Evolutionary conservation across 2,113 vertebrate genomes (phyloP), one percentile per base, ranked within the genome.

Genomic region (Ginglymostoma cirratum): DNA sequence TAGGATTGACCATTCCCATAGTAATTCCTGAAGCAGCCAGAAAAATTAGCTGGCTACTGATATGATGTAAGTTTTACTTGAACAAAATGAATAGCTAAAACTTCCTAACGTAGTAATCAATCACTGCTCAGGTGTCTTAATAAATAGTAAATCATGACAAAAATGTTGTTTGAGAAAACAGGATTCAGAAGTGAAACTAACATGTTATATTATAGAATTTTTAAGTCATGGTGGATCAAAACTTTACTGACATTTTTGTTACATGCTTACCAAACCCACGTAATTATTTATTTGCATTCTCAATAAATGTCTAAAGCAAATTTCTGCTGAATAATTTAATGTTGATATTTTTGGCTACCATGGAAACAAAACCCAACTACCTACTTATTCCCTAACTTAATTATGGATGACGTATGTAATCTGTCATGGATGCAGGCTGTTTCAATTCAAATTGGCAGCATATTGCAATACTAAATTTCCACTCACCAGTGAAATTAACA

Each of bases 311-410:
- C 34, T n/a, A 15, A 76, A 95, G 45, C 5, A 72, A 95, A 95
- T 72, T 76, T 72, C 23, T 24, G 24, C 92, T 94, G 38, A 67
- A 70, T 90, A 30, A 61, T 65, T 69, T 94, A 69, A 70, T 72
- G 67, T 48, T 70, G 42, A 69, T 52, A 30, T 72, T 94, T 45
- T 21, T 38, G 66, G 67, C 30, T 30, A 34, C 69, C 38, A 72
- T 95, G 94, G 94, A 95, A 72, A 95, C 69, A 48, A 72, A 95
- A 52, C 34, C 24, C 55, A 92, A 24, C 87, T 17, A 66, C 15
- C 3, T 93, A 95, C 5, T 72, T 72, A 4, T 27, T 21, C 94
- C 94, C 27, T 24, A 52, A 45, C 94, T 95, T 12, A 34, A 3
- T 48, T 70, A 95, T 24, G 19, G 5, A 69, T 94, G 67, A 76